Evolutionary conservation across 2,888 invertebrate genomes (phyloP), one percentile per base, ranked within the genome.

Genomic region (Agriopis leucophaearia): DNA sequence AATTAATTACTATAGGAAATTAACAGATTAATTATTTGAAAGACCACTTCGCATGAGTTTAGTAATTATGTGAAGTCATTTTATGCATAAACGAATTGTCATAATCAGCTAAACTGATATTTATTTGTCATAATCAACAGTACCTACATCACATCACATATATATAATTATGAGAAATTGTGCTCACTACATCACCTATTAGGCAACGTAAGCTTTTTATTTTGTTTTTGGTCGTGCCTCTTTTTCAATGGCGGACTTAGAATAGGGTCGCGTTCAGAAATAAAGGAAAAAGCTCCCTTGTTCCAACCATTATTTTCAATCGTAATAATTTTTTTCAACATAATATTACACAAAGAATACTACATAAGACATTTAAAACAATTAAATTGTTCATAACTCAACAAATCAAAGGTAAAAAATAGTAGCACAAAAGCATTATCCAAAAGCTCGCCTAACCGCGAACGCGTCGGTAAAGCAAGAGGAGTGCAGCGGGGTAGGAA

Each of bases 401-500:
- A 12, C 1, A 16, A 12, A 8, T 13, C 7, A 15, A 16, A 55
- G 8, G 3, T 38, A 47, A 38, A n/a, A 42, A 70, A 44, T 40
- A 15, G 38, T 47, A 16, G 27, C 52, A 45, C 59, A 66, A 74
- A 64, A 69, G 83, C 78, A 76, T 61, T 66, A 62, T 50, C 27
- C 71, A 64, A 86, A 88, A 88, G 88, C 85, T 90, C 81, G 44
- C 38, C 18, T 70, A 79, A 83, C 80, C 81, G 83, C 78, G 90
- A 93, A 92, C 93, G 93, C 92, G 80, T 64, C 90, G 78, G 76
- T 86, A 81, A 66, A 72, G 45, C 62, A 77, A 68, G 78, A 72
- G 72, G 66, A 6, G 45, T 45, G 67, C 44, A 8, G 70, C 62
- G 78, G 56, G 68, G 78, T 61, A 76, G 73, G 79, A 76, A 75